Evolutionary conservation across 2,888 invertebrate genomes (phyloP), one percentile per base, ranked within the genome.

Genomic region (Operophtera brumata): DNA sequence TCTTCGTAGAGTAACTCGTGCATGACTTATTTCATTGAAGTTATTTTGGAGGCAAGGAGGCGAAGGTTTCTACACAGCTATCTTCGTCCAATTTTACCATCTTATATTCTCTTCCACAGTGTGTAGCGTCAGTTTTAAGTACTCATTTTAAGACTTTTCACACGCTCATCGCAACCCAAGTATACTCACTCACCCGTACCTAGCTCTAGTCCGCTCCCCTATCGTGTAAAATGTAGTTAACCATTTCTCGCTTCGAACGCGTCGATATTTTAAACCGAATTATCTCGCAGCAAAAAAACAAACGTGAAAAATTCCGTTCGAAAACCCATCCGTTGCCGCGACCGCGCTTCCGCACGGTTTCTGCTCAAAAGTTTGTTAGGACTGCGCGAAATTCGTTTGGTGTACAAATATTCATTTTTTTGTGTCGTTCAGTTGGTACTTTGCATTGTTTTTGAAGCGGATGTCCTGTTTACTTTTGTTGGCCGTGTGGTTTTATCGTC

Each of bases 391-490:
- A 78, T 81, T 79, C 77, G 77, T 78, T 77, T 77, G 73, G 67
- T 61, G 68, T 73, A 73, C 73, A 75, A 78, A 79, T 79, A 77
- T 77, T 73, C 73, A 74, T 77, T 73, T 77, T 78, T 80, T 78
- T 66, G 65, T 67, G 66, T 67, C 67, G 68, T 70, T 64, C 65
- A 58, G 48, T 66, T 71, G 64, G 70, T 72, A 74, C 73, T 76
- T 74, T 71, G 75, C 80, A 81, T 80, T 82, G 81, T 81, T 81
- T 81, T 75, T 68, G 69, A 73, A 79, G 67, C 82, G 81, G 77
- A 80, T 75, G 73, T 80, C 80, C 80, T 79, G 80, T 77, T 75
- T 76, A 75, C 75, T 76, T 76, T 78, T 72, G 73, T 75, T 66
- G 66, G 69, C 69, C 37, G 68, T 63, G 68, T 64, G 67, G 68